A percentile compares a stretch with the other conserved stretches of the same genome.
Evolutionary conservation across 2,888 invertebrate species (phyloP).

Genomic region (Hemithea aestivaria): DNA sequence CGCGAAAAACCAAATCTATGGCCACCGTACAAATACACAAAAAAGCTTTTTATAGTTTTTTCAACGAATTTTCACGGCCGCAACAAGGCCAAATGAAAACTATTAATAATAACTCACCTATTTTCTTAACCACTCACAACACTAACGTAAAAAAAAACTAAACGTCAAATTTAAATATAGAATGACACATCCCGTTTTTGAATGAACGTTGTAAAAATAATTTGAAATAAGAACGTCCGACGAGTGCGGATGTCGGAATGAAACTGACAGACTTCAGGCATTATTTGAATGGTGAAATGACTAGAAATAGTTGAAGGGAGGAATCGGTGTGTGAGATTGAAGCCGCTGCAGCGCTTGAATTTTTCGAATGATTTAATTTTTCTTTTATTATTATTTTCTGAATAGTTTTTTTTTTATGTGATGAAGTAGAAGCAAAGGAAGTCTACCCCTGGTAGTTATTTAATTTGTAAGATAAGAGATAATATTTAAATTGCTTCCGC

Average conservation of each 20-base stretch:
- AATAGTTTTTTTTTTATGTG: no score
- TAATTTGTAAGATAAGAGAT: no score
- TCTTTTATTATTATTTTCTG: not conserved
- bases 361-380: not conserved
- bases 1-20: no score
- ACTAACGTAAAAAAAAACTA: no score
- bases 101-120: conserved; percentile 19
- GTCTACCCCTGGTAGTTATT: no score
- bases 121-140: conserved; percentile 10
- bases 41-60: no score
- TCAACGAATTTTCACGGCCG: no score
- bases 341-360: conserved; percentile 43
- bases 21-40: no score
- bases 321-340: conserved; percentile 31
- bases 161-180: no score
- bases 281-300: conserved; percentile 62
- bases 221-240: conserved; percentile 7
- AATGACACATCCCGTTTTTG: no score
- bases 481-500: no score
- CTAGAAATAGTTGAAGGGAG: conserved; percentile 67
- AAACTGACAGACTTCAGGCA: conserved; percentile 29
- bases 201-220: not conserved
- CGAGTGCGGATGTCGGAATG: conserved; percentile 35
- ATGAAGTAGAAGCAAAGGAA: no score
- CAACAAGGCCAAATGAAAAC: conserved; percentile 4